Conservation (phyloP, 2,888 invertebrate species). For the Halictus ligatus region DNA sequence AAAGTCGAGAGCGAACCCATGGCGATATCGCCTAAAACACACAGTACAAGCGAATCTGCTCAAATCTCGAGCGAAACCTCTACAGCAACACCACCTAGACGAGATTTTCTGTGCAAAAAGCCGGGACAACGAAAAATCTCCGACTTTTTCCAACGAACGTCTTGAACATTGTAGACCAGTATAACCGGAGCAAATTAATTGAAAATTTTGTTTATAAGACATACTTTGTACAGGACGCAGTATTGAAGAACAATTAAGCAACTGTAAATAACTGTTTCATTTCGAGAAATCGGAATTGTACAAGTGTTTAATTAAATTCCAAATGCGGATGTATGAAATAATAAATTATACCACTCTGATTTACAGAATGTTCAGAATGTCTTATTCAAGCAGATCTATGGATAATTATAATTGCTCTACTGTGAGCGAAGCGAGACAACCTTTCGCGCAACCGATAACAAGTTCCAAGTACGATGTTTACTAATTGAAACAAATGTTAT, state of each 20-base stretch:
- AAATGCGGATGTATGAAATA: constrained; percentile 16
- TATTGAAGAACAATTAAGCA: constrained; percentile 24
- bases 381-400: not conserved
- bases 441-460: too few relatives aligned
- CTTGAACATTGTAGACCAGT: constrained; percentile 37
- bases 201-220: constrained; percentile 24
- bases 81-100: constrained; percentile 4
- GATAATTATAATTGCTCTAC: too few relatives aligned
- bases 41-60: constrained; percentile 13
- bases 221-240: constrained; percentile 41
- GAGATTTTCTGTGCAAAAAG: constrained; percentile 45
- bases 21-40: constrained; percentile 6
- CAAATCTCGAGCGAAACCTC: constrained; percentile 22
- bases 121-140: constrained; percentile 67
- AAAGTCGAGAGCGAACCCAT: constrained; percentile 11
- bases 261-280: constrained; percentile 37
- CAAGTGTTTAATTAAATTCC: not conserved
- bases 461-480: too few relatives aligned
- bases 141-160: constrained; percentile 64
- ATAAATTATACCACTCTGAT: constrained; percentile 6
- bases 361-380: not conserved
- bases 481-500: not conserved
- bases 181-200: constrained; percentile 5
- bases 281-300: not conserved
- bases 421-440: not conserved